A percentile compares a stretch with the other conserved stretches of the same genome.
phyloP scores from a whole-genome alignment of 2,113 vertebrate genomes.

The Tragelaphus strepsiceros region DNA sequence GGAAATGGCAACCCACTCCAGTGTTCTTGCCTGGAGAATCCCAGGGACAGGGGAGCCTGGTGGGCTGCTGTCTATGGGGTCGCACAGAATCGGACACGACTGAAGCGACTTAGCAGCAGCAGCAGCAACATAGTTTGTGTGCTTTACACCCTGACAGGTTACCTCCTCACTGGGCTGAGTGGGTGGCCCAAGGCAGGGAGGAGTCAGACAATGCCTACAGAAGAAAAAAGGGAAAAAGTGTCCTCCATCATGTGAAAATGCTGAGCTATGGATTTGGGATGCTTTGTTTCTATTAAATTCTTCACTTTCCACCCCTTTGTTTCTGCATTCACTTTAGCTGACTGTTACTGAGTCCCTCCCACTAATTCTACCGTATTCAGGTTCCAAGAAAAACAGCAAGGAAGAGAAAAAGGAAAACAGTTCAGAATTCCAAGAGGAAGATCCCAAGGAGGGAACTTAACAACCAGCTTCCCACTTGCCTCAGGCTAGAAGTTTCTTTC shows the following conservation, averaged over 20 bases:
- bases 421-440: background rate
- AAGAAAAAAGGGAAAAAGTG: background rate
- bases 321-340: background rate
- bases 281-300: background rate
- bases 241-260: background rate
- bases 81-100: fast-evolving
- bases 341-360: background rate
- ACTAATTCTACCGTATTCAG: background rate
- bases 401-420: background rate
- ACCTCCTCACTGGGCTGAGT: background rate
- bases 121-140: background rate
- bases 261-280: background rate
- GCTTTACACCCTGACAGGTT: background rate
- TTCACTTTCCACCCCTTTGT: background rate
- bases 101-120: no score
- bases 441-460: background rate
- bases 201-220: background rate
- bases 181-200: background rate
- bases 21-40: no score
- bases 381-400: background rate
- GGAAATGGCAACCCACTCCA: no score
- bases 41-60: no score
- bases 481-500: background rate
- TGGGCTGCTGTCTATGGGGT: no score
- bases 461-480: background rate